Conservation (phyloP, 2,797 vertebrate species). For the Oceanodroma leucorhoa region DNA sequence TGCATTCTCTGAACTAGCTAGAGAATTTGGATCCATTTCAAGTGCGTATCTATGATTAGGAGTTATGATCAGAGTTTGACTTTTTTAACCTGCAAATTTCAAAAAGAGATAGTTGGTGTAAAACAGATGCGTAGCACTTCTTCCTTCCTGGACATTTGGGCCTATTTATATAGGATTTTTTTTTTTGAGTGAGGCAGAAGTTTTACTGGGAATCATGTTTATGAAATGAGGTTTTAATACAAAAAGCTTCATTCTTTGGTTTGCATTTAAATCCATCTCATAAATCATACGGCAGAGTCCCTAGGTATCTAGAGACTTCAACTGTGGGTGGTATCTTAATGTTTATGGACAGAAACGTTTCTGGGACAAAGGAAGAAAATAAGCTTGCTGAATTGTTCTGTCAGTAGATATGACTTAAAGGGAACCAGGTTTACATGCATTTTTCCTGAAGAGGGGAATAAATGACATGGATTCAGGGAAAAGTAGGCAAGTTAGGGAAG, state of each 20-base stretch:
- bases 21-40: neutral
- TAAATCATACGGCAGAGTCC: neutral
- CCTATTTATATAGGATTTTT: neutral
- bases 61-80: neutral
- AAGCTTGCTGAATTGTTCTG: neutral
- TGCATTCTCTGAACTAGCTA: slow-evolving; percentile 27
- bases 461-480: neutral
- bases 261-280: neutral
- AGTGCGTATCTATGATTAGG: slow-evolving; percentile 1
- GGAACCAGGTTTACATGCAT: neutral
- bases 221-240: neutral
- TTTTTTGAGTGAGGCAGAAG: neutral
- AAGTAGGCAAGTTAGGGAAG: neutral
- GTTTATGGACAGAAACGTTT: neutral
- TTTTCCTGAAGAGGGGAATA: neutral
- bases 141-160: neutral
- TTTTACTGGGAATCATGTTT: neutral
- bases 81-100: neutral
- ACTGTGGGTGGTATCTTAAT: neutral
- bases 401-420: neutral
- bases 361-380: neutral
- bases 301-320: neutral
- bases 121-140: neutral
- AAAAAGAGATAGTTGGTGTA: neutral
- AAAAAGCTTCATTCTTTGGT: neutral